Conservation (phyloP, 1,140 invertebrate species). For the Colletes latitarsis region DNA sequence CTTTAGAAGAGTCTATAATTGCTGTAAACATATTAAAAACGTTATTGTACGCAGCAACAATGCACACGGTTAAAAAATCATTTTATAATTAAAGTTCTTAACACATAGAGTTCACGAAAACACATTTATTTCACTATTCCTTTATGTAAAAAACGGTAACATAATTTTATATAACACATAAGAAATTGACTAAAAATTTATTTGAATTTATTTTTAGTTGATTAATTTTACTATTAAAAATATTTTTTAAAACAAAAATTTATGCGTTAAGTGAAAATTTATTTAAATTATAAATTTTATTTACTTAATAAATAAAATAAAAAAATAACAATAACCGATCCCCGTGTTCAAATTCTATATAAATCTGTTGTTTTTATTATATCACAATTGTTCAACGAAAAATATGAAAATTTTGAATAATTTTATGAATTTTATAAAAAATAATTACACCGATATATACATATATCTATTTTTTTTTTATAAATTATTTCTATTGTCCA, state of each 20-base stretch:
- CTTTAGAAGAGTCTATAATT: constrained; percentile 33
- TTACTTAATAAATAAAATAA: no score
- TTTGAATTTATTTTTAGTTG: no score
- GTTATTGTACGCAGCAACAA: constrained; percentile 6
- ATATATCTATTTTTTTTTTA: constrained; percentile 61
- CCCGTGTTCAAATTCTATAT: constrained; percentile 4
- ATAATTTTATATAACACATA: no score
- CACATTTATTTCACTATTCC: constrained; percentile 16
- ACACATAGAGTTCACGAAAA: constrained; percentile 26
- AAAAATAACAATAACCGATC: neutral
- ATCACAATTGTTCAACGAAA: neutral
- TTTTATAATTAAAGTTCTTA: constrained; percentile 48
- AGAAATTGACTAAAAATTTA: no score
- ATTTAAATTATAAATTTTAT: no score
- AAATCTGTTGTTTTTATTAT: constrained; percentile 8
- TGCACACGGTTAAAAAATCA: constrained; percentile 35
- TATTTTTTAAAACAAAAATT: no score
- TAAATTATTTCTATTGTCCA: constrained; percentile 72
- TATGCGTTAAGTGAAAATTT: no score
- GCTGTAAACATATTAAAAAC: constrained; percentile 30
- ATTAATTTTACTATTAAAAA: no score
- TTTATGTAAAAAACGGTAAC: constrained; percentile 12
- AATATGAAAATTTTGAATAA: constrained; percentile 18
- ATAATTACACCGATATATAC: constrained; percentile 25
- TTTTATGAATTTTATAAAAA: constrained; percentile 21